phyloP scores from a whole-genome alignment of 2,113 vertebrate genomes.

The Pyrgilauda ruficollis region DNA sequence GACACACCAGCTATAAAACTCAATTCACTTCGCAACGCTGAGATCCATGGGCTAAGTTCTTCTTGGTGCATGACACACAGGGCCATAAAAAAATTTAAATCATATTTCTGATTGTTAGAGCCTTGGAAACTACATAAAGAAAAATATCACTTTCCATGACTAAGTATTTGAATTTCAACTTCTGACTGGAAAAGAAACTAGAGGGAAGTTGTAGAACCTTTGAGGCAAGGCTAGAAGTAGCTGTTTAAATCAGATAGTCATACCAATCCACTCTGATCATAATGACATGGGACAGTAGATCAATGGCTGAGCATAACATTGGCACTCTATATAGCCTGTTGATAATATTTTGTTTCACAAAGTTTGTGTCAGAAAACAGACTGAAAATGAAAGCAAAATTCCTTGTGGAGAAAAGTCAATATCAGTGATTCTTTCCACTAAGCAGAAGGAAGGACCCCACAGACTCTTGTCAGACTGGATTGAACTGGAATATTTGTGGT shows the following conservation, averaged over 20 bases:
- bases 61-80: neutral
- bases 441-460: neutral
- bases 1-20: neutral
- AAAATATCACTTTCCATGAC: neutral
- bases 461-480: neutral
- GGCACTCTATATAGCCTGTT: neutral
- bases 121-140: neutral
- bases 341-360: neutral
- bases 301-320: neutral
- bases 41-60: neutral
- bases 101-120: neutral
- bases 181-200: neutral
- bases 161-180: neutral
- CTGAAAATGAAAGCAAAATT: constrained; percentile 9
- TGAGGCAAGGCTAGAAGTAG: neutral
- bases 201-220: neutral
- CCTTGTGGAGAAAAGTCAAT: neutral
- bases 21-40: neutral
- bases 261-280: neutral
- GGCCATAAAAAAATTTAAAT: neutral
- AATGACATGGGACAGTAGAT: neutral
- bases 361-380: neutral
- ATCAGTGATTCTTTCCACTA: neutral
- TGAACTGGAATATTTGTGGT: neutral
- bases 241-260: neutral